Evolutionary conservation across 1,140 invertebrate genomes (phyloP).

Genomic region (Hycleus phaleratus): DNA sequence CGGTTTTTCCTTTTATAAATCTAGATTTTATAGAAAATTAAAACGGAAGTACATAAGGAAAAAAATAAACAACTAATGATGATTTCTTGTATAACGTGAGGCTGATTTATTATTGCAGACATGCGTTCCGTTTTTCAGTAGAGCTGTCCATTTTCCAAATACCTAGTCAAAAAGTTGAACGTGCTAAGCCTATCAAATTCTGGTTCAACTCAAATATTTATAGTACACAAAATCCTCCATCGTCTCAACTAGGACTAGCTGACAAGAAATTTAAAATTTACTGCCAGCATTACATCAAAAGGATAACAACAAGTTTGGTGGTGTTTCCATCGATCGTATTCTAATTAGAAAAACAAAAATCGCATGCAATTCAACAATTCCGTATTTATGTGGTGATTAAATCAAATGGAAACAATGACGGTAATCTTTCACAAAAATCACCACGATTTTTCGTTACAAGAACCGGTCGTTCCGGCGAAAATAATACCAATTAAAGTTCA

Average conservation of each 20-base stretch:
- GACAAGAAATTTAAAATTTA: conserved; percentile 25
- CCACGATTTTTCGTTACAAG: too few species aligned
- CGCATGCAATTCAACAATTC: too few species aligned
- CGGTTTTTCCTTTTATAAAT: background rate
- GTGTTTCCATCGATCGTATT: too few species aligned
- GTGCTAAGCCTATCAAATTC: conserved; percentile 16
- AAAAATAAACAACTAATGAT: background rate
- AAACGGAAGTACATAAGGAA: background rate
- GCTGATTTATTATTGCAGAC: conserved; percentile 18
- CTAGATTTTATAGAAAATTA: background rate
- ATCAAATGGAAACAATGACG: too few species aligned
- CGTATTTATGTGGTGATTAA: too few species aligned
- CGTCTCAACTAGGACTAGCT: conserved; percentile 16
- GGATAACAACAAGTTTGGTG: too few species aligned
- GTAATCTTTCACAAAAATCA: too few species aligned
- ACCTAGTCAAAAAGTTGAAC: conserved; percentile 22
- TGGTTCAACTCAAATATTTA: conserved; percentile 21
- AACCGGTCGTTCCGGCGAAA: too few species aligned
- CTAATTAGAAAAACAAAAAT: too few species aligned
- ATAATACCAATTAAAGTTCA: too few species aligned
- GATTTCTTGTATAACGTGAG: conserved; percentile 8
- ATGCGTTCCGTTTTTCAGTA: conserved; percentile 21
- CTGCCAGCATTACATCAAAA: background rate
- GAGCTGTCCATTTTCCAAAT: conserved; percentile 24
- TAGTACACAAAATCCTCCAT: conserved; percentile 17